Base-by-base conservation (phyloP, 2,888 invertebrate genomes). In the Marronus borbonicus region DNA sequence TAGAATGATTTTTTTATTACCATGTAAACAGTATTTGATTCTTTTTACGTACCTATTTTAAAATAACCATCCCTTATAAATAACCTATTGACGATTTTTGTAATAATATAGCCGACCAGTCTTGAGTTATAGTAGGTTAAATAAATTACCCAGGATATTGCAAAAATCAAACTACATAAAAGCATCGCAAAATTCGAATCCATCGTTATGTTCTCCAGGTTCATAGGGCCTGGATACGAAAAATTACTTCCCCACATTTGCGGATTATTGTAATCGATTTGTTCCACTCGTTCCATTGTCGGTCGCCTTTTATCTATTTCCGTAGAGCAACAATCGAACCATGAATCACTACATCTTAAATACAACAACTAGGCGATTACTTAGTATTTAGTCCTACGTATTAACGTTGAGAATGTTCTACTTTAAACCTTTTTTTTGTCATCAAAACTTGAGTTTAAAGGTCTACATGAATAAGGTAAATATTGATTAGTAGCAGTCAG, bases 111-210 rank as follows among this genome's bases (percentile, higher is more conserved):
- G 39, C 98, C 98, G 83, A 97, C 92, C 3, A 98, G 93, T 80
- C 98, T 92, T 76, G 97, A 97, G 89, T 98, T 98, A 90, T 98
- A 98, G 89, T 97, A 98, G 0, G 96, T 95, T 85, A 97, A 95
- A 89, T 98, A 98, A 82, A 97, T 94, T 74, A 97, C 93, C 98
- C 98, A 98, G 55, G 93, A 91, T 86, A 96, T 94, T 28, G 96
- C 95, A 80, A 95, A 94, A 83, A 95, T 91, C 70, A 97, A 90
- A 78, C 97, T 96, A 84, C 94, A 93, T 31, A 97, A 90, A 82
- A 97, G 90, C 90, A 94, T 93, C 70, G 91, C 90, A 85, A 93
- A 93, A 86, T 94, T 95, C 84, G 94, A 93, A 89, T 96, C 95
- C 92, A 94, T 93, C 88, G 92, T 92, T 83, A 95, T 90, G 85